phyloP scores from a whole-genome alignment of 1,140 invertebrate genomes.

The Drosophila rhopaloa region DNA sequence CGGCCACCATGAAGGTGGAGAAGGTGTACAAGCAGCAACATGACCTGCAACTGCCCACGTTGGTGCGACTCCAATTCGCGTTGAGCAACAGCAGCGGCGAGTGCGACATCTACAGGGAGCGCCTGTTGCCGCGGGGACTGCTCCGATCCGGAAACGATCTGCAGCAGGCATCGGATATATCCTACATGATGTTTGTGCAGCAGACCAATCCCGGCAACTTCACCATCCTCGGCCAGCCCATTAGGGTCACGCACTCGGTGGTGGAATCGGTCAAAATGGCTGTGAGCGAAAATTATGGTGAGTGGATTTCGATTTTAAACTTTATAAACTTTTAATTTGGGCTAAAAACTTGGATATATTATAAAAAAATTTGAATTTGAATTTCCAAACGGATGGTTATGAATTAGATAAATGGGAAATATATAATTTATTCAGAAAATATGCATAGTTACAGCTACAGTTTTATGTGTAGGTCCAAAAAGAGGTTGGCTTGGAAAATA shows the following conservation, averaged over 20 bases:
- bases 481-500: no score
- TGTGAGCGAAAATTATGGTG: constrained; percentile 87
- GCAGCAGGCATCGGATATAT: constrained; percentile 86
- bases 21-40: constrained; percentile 87
- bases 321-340: no score
- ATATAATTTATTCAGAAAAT: no score
- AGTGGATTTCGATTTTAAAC: constrained; percentile 70
- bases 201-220: constrained; percentile 88
- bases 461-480: no score
- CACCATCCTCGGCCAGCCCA: constrained; percentile 87
- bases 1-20: constrained; percentile 88
- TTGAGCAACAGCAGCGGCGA: constrained; percentile 76
- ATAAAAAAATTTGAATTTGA: no score
- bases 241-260: constrained; percentile 86
- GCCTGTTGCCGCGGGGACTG: constrained; percentile 80
- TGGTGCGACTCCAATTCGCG: constrained; percentile 76
- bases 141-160: constrained; percentile 86
- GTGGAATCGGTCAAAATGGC: constrained; percentile 85
- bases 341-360: no score
- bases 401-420: no score
- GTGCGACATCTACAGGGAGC: constrained; percentile 82
- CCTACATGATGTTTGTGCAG: constrained; percentile 88
- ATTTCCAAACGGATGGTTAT: no score
- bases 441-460: no score
- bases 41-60: constrained; percentile 85